These are phyloP conservation scores for Agrotis puta DNA, from an alignment of 2,888 invertebrate species.

Conservation along the genomic window DNA sequence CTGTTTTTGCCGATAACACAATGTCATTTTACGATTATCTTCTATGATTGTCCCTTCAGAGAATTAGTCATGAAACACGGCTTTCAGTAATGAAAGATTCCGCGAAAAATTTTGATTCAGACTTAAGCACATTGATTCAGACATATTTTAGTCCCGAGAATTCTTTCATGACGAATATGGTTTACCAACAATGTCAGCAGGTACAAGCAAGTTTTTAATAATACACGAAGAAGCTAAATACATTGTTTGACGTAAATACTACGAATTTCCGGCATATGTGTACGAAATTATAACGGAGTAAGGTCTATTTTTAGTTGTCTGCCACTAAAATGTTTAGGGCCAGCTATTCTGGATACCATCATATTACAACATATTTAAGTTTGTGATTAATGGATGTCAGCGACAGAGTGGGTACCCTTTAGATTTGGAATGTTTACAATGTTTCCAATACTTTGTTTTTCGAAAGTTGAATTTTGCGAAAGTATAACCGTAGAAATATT, in stretches of 20 bases:
- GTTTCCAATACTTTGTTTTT: neutral
- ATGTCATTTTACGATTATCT: neutral
- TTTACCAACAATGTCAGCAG: neutral
- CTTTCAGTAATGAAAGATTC: neutral
- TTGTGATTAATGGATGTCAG: constrained; percentile 26
- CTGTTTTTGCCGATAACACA: neutral
- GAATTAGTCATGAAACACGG: neutral
- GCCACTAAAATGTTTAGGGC: constrained; percentile 24
- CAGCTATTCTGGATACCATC: constrained; percentile 12
- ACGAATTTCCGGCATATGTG: constrained; percentile 4
- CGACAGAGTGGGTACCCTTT: neutral
- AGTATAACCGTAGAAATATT: too few relatives aligned
- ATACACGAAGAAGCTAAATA: neutral
- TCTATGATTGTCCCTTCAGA: neutral
- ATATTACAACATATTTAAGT: constrained; percentile 9
- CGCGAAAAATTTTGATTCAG: neutral
- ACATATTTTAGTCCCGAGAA: constrained; percentile 16
- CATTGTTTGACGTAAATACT: neutral
- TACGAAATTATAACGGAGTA: constrained; percentile 5
- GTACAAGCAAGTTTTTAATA: too few relatives aligned
- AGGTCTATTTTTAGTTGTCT: constrained; percentile 23
- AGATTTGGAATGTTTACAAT: neutral
- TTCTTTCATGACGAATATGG: neutral
- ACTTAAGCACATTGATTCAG: neutral
- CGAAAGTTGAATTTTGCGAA: neutral